phyloP scores from a whole-genome alignment of 1,140 invertebrate species.

The Trichonephila clavata region DNA sequence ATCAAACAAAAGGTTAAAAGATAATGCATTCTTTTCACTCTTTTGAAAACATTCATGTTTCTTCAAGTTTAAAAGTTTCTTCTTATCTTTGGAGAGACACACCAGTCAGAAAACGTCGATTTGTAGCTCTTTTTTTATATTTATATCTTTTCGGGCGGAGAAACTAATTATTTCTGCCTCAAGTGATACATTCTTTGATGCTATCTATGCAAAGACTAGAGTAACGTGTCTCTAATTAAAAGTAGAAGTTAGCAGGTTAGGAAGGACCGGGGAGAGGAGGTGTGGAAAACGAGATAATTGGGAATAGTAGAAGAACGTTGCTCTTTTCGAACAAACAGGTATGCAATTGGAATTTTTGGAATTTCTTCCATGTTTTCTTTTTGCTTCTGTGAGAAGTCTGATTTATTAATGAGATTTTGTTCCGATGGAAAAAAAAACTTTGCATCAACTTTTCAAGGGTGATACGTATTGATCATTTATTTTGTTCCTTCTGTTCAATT shows the following conservation, averaged over 20 bases:
- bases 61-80: constrained; percentile 42
- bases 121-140: constrained; percentile 42
- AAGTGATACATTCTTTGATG: constrained; percentile 66
- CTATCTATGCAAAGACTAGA: constrained; percentile 46
- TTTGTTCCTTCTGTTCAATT: background rate
- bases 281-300: constrained; percentile 37
- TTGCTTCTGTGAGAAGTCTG: background rate
- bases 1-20: constrained; percentile 3
- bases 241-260: constrained; percentile 51
- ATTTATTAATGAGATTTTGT: constrained; percentile 49
- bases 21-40: constrained; percentile 30
- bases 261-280: background rate
- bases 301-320: background rate
- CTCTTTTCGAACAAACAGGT: background rate
- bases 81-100: constrained; percentile 38
- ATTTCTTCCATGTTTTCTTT: background rate
- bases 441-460: too few species aligned
- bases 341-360: constrained; percentile 20
- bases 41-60: constrained; percentile 55
- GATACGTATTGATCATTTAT: background rate
- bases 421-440: background rate
- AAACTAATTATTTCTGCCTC: constrained; percentile 71
- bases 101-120: background rate
- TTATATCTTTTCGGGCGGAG: constrained; percentile 16
- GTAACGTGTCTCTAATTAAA: constrained; percentile 59